phyloP scores from a whole-genome alignment of 2,797 vertebrate species.

The Buphagus erythrorhynchus region DNA sequence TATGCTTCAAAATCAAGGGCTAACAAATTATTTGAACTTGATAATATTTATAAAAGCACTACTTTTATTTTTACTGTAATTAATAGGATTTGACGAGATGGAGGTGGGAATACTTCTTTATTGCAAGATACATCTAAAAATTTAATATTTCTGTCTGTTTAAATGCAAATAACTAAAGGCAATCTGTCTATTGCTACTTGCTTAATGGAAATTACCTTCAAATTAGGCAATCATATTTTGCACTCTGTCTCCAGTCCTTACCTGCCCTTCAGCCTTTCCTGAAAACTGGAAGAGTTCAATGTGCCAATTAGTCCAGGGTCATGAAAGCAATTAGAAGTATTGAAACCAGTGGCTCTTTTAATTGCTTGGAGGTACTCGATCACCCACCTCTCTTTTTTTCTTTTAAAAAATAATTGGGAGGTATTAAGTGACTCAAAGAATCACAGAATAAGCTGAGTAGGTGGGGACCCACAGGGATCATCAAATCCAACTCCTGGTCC shows the following conservation, averaged over 20 bases:
- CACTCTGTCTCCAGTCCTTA: background rate
- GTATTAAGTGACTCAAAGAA: background rate
- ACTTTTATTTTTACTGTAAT: background rate
- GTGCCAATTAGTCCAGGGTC: background rate
- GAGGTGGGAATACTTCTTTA: background rate
- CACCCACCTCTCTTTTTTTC: background rate
- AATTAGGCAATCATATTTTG: background rate
- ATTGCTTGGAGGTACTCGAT: background rate
- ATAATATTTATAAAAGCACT: background rate
- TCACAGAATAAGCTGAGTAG: background rate
- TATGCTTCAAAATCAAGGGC: background rate
- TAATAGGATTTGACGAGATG: background rate
- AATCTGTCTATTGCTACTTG: background rate
- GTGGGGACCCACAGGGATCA: background rate
- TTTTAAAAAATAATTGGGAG: background rate
- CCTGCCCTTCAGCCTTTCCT: background rate
- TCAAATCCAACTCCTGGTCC: background rate
- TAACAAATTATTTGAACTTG: background rate
- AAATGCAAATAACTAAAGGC: background rate
- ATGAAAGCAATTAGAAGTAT: background rate
- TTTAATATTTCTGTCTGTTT: background rate
- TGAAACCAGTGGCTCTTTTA: background rate
- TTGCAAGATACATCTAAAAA: background rate
- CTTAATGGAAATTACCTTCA: background rate
- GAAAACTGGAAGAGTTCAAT: background rate